phyloP scores from a whole-genome alignment of 2,888 invertebrate species.

The Calameuta pallipes region DNA sequence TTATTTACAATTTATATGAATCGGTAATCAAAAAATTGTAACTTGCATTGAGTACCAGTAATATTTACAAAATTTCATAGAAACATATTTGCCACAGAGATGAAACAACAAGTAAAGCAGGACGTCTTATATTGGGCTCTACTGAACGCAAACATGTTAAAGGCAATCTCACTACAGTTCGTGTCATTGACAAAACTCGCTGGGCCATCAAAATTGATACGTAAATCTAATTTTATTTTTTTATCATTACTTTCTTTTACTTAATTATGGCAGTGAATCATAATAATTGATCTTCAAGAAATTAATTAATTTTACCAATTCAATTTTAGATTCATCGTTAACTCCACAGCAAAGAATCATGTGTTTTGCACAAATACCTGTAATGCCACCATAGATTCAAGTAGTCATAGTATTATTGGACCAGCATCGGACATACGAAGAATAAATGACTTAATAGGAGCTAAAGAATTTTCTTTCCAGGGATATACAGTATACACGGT shows the following conservation, averaged over 20 bases:
- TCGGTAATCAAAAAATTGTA: conserved; percentile 65
- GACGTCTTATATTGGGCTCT: conserved; percentile 73
- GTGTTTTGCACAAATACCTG: conserved; percentile 60
- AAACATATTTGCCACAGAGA: conserved; percentile 65
- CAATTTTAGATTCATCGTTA: conserved; percentile 37
- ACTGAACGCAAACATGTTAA: conserved; percentile 74
- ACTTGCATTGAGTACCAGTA: background rate
- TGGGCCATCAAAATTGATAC: conserved; percentile 79
- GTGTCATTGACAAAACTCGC: conserved; percentile 72
- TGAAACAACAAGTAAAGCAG: conserved; percentile 69
- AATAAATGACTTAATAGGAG: conserved; percentile 63
- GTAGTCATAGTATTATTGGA: conserved; percentile 64
- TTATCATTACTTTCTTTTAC: conserved; percentile 8
- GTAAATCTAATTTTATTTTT: conserved; percentile 56
- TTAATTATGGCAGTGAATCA: background rate
- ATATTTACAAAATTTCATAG: background rate
- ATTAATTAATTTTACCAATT: background rate
- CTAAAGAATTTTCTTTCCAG: conserved; percentile 42
- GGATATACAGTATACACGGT: conserved; percentile 36
- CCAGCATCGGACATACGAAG: conserved; percentile 59
- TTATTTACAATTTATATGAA: conserved; percentile 79
- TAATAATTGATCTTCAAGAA: background rate
- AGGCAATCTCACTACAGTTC: conserved; percentile 73
- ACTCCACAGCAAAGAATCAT: conserved; percentile 37
- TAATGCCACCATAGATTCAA: conserved; percentile 64